Evolutionary conservation across 2,797 vertebrate genomes (phyloP).

Genomic region (Ibycter americanus): DNA sequence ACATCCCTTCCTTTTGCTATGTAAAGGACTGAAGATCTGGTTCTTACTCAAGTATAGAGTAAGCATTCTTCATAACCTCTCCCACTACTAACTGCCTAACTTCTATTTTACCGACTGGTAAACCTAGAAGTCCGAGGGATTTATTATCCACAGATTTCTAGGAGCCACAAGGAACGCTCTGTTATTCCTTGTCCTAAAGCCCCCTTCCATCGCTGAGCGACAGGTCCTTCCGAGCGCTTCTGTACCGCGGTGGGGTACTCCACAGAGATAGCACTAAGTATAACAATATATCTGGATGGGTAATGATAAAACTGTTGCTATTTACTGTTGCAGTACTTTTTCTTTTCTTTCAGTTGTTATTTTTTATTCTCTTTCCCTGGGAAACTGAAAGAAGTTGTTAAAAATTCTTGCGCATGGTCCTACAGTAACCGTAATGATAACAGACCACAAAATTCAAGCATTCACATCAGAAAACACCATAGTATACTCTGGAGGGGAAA

Average conservation of each 20-base stretch:
- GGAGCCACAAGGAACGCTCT: neutral
- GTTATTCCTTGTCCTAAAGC: neutral
- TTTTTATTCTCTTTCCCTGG: neutral
- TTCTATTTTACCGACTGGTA: neutral
- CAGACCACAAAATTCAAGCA: slow-evolving; percentile 13
- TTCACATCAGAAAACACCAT: slow-evolving; percentile 46
- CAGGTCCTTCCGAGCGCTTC: neutral
- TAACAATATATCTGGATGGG: neutral
- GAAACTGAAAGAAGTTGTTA: neutral
- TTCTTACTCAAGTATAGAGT: neutral
- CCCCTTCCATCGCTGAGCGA: neutral
- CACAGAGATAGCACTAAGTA: neutral
- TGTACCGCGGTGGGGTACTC: neutral
- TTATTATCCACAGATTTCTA: neutral
- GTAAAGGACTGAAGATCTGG: neutral
- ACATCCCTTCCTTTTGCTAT: neutral
- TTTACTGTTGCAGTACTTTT: neutral
- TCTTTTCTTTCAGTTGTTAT: neutral
- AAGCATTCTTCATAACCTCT: neutral
- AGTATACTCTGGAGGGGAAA: slow-evolving; percentile 33
- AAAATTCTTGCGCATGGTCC: neutral
- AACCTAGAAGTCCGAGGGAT: neutral
- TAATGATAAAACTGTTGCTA: neutral
- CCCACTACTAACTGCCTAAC: neutral
- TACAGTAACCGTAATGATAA: slow-evolving; percentile 18